Percentiles rank a stretch among this genome's conserved stretches.
phyloP scores from a whole-genome alignment of 2,888 invertebrate genomes.

The Scaptomyza tumidula region DNA sequence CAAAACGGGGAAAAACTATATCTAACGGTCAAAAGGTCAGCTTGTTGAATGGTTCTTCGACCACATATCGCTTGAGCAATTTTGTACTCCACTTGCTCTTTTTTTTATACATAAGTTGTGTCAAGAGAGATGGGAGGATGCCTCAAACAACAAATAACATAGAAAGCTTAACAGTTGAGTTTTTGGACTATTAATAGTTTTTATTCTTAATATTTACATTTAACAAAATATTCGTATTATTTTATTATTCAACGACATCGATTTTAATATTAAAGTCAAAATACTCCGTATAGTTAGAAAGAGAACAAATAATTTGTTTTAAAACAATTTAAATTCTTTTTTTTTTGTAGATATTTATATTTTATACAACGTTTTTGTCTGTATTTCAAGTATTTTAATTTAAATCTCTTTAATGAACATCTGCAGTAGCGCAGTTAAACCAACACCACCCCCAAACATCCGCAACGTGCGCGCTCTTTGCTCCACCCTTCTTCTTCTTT shows the following conservation, averaged over 20 bases:
- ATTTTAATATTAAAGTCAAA: too few relatives aligned
- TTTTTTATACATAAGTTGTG: slow-evolving; percentile 28
- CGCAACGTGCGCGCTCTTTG: slow-evolving; percentile 4
- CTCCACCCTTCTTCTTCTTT: slow-evolving; percentile 42
- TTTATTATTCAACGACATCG: too few relatives aligned
- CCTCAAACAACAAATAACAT: slow-evolving; percentile 43
- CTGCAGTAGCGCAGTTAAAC: slow-evolving; percentile 8
- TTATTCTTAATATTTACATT: too few relatives aligned
- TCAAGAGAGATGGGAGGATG: background rate
- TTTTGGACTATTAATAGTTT: too few relatives aligned
- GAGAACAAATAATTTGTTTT: too few relatives aligned
- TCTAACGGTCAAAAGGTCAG: background rate
- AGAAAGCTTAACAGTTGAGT: slow-evolving; percentile 43
- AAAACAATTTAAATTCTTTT: too few relatives aligned
- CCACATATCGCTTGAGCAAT: slow-evolving; percentile 18
- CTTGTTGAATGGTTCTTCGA: slow-evolving; percentile 18
- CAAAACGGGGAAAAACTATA: slow-evolving; percentile 13
- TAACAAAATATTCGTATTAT: too few relatives aligned
- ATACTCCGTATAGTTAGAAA: too few relatives aligned
- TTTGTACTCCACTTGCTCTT: slow-evolving; percentile 18
- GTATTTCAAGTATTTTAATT: slow-evolving; percentile 40
- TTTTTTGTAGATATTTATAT: too few relatives aligned
- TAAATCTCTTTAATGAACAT: slow-evolving; percentile 58
- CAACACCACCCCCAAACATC: slow-evolving; percentile 30
- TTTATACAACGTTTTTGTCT: background rate